Evolutionary conservation across 2,888 invertebrate genomes (phyloP).

Genomic region (Colletes collaris): DNA sequence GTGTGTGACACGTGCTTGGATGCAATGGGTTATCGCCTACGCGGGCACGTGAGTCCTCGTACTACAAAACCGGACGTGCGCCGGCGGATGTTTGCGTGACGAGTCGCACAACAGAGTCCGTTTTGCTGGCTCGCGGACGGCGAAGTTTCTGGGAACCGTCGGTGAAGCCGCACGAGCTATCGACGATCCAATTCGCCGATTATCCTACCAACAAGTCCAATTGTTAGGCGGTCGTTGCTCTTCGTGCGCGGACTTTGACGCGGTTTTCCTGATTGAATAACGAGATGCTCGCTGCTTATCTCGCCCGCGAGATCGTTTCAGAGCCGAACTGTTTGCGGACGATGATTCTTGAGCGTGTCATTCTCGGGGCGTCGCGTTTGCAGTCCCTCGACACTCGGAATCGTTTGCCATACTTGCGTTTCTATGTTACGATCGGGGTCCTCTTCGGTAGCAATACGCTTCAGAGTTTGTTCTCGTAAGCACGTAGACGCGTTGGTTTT

Average conservation of each 20-base stretch:
- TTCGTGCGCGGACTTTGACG: slow-evolving; percentile 41
- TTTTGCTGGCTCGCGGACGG: slow-evolving; percentile 14
- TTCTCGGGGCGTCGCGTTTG: too few relatives aligned
- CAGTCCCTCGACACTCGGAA: too few relatives aligned
- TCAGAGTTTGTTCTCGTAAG: too few relatives aligned
- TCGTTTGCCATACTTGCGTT: too few relatives aligned
- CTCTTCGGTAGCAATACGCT: too few relatives aligned
- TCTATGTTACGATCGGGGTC: too few relatives aligned
- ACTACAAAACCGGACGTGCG: slow-evolving; percentile 49
- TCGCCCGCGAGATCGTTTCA: slow-evolving; percentile 21
- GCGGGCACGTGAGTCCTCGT: slow-evolving; percentile 26
- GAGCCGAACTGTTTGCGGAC: neutral
- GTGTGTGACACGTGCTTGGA: slow-evolving; percentile 54
- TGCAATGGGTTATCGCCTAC: slow-evolving; percentile 55
- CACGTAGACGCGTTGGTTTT: neutral
- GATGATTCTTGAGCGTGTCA: neutral
- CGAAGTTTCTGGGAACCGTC: slow-evolving; percentile 49
- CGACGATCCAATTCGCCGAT: slow-evolving; percentile 66
- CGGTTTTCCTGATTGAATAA: slow-evolving; percentile 57
- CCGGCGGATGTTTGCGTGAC: slow-evolving; percentile 28
- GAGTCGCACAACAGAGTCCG: slow-evolving; percentile 25
- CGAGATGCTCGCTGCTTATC: slow-evolving; percentile 23
- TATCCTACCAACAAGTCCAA: slow-evolving; percentile 52
- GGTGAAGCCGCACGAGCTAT: slow-evolving; percentile 52
- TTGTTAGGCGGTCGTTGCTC: slow-evolving; percentile 65